A percentile compares a stretch with the other conserved stretches of the same genome.
Conservation (phyloP, 2,113 vertebrate genomes). For the Pipra filicauda region DNA sequence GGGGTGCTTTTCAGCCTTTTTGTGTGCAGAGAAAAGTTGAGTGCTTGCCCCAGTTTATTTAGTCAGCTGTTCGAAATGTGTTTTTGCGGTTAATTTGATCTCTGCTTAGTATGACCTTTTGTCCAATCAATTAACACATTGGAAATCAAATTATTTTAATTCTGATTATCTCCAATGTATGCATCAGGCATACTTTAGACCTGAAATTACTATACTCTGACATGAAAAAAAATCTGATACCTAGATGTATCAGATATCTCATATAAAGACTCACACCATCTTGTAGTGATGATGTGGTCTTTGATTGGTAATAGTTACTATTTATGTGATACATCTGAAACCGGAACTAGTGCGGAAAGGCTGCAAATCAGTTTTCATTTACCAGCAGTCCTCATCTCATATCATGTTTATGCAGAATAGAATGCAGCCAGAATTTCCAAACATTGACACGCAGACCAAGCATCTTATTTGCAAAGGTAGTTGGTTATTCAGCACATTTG, state of each 20-base stretch:
- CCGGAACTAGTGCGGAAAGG: neutral
- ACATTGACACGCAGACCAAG: neutral
- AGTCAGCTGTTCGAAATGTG: neutral
- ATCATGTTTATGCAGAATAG: neutral
- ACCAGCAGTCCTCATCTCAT: neutral
- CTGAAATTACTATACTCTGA: neutral
- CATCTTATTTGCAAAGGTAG: conserved; percentile 41
- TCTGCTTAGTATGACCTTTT: neutral
- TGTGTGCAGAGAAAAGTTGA: neutral
- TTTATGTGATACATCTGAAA: neutral
- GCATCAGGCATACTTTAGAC: neutral
- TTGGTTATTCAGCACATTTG: conserved; percentile 46
- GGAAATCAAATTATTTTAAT: neutral
- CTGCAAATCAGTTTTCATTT: conserved; percentile 19
- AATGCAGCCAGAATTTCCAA: neutral
- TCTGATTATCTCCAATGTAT: neutral
- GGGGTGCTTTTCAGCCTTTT: neutral
- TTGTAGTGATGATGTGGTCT: neutral
- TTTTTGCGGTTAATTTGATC: neutral
- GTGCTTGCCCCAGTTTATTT: neutral
- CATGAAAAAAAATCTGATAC: neutral
- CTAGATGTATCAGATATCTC: neutral
- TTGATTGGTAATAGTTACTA: neutral
- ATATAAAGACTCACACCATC: neutral
- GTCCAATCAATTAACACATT: neutral